Base-by-base conservation (phyloP, 2,113 vertebrate genomes). In the Corythaeola cristata region DNA sequence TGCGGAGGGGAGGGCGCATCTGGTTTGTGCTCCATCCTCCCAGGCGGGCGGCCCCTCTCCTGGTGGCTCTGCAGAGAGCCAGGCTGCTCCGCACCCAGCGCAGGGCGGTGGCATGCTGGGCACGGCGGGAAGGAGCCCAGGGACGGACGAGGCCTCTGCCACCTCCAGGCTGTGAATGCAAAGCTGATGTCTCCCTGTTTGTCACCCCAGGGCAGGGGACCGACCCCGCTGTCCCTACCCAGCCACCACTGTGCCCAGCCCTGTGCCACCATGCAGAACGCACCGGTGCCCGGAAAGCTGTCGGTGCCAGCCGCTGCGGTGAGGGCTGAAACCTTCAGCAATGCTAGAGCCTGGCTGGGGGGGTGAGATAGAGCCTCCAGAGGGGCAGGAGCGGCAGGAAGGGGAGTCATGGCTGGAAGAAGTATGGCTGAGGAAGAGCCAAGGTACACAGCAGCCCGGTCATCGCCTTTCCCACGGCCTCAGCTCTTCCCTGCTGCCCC, bases 291-390 rank as follows among this genome's bases (percentile, higher is more conserved):
- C 52, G 28, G 37, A 67, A 67, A 67, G 67, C 58, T 0, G 0
- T 58, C 1, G 2, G n/a, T 37, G 45, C 44, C 41, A 15, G n/a
- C 15, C 0, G 3, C 49, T 49, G 59, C 2, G 1, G 3, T 3
- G 12, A 77, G 67, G 37, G 69, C 50, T 55, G 52, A 17, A 64
- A 67, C 12, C 30, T 58, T 9, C 52, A 64, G 32, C 69, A 33
- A 12, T 18, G 7, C 2, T 20, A 50, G 32, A 18, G 22, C 14
- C 45, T n/a, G 69, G 6, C 15, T 2, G 12, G 8, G 39, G 39
- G 19, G 8, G 2, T 30, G 58, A 81, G 69, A 55, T 77, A 50
- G 62, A 82, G 52, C 9, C 15, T 47, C 41, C 13, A 17, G 41
- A 26, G 14, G 47, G 32, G 30, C 27, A 30, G 35, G 18, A 45